Evolutionary conservation across 2,797 vertebrate genomes (phyloP).

Genomic region (Tapera naevia): DNA sequence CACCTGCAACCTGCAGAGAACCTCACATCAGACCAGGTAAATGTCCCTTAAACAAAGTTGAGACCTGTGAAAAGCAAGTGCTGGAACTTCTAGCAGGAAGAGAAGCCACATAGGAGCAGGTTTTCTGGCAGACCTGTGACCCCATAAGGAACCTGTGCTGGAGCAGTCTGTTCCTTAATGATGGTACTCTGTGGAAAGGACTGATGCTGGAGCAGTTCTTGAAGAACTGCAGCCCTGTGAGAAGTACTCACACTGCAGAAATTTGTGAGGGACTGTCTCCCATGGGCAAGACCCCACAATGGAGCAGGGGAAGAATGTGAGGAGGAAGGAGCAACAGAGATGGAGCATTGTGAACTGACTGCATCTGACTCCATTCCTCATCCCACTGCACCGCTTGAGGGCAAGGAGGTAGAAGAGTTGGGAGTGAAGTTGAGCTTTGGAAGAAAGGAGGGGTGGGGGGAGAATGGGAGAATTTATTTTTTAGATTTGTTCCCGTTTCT

Average conservation of each 20-base stretch:
- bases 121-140: not conserved
- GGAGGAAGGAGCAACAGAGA: not conserved
- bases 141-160: not conserved
- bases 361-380: not conserved
- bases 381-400: not conserved
- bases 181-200: not conserved
- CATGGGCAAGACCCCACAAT: not conserved
- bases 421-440: not conserved
- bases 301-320: not conserved
- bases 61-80: not conserved
- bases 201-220: rapidly evolving
- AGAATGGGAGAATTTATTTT: rapidly evolving
- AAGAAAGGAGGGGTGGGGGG: not conserved
- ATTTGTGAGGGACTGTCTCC: not conserved
- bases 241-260: not conserved
- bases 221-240: not conserved
- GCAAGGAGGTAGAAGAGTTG: not conserved
- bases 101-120: not conserved
- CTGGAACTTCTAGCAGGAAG: not conserved
- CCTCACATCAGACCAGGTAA: not conserved
- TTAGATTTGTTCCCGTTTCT: not conserved
- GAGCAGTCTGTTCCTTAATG: not conserved
- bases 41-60: not conserved
- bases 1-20: not conserved
- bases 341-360: rapidly evolving